These are phyloP conservation scores for Papilio machaon DNA, from an alignment of 1,140 invertebrate genomes.

Conservation along the genomic window DNA sequence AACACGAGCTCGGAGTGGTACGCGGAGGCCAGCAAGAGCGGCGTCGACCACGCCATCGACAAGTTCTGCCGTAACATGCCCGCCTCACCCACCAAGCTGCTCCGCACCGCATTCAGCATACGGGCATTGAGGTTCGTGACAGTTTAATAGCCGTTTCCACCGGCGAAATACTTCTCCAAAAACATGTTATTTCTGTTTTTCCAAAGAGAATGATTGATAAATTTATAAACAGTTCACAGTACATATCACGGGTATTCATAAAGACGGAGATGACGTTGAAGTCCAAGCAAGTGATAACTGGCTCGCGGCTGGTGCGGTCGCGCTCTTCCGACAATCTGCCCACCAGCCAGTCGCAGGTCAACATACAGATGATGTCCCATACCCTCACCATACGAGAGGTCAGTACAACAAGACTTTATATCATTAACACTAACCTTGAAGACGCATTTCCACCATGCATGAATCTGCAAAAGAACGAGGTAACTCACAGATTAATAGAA, in stretches of 20 bases:
- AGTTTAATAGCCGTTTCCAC: neutral
- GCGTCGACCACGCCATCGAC: slow-evolving; percentile 89
- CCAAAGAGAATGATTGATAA: neutral
- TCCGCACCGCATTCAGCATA: slow-evolving; percentile 95
- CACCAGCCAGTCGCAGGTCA: slow-evolving; percentile 94
- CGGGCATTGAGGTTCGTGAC: slow-evolving; percentile 86
- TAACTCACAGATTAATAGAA: neutral
- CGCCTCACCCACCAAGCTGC: slow-evolving; percentile 92
- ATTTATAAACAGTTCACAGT: slow-evolving; percentile 87
- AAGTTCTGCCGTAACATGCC: slow-evolving; percentile 95
- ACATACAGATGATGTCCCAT: slow-evolving; percentile 96
- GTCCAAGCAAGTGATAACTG: slow-evolving; percentile 87
- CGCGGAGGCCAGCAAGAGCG: slow-evolving; percentile 90
- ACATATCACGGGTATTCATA: slow-evolving; percentile 95
- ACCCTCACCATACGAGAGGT: slow-evolving; percentile 96
- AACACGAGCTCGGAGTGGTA: slow-evolving; percentile 89
- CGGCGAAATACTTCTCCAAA: neutral
- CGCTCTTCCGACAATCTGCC: slow-evolving; percentile 94
- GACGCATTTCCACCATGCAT: neutral
- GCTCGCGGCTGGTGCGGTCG: slow-evolving; percentile 88
- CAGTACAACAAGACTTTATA: slow-evolving; percentile 51
- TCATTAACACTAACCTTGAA: neutral
- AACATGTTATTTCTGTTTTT: neutral
- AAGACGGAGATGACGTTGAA: slow-evolving; percentile 96
- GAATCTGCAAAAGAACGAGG: neutral